Evolutionary conservation across 2,113 vertebrate genomes (phyloP), one percentile per base, ranked within the genome.

Genomic region (Chaetorhynchus papuensis): DNA sequence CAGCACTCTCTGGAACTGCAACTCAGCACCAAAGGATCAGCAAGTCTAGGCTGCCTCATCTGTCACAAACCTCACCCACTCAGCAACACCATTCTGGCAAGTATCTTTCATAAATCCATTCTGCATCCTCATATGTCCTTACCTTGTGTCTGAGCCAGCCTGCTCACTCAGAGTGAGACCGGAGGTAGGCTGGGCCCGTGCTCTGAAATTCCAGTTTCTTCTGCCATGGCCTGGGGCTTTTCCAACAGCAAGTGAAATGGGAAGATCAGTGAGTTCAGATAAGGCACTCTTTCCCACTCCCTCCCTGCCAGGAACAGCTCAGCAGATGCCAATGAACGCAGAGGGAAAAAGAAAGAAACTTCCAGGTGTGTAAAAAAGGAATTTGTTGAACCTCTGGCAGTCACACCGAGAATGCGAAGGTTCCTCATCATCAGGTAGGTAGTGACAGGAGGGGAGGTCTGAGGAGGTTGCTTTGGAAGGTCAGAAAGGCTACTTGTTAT

Each of bases 61-160:
- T 95, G 57, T n/a, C 86, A 79, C 69, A 92, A 35, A 74, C 75
- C 83, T 86, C 93, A 77, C 86, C 91, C 66, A 72, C 83, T 88
- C 79, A 35, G 87, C 79, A 72, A 16, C 68, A 44, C 63, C 63
- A 17, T 86, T 87, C 53, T 76, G 71, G 71, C 5, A 8, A 82
- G 39, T 30, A 19, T 31, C 76, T 83, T 84, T 42, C 89, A 80
- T 94, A 87, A 90, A 79, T 68, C 83, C 78, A 0, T 74, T 89
- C 76, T 83, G 71, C 86, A 83, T 80, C 83, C 59, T 89, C 1
- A 0, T 28, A 3, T 52, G 66, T 85, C 83, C 57, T 87, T 31
- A 50, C 54, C 65, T 80, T 20, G 45, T 44, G n/a, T 72, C 79
- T 71, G 68, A 89, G 41, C 15, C 59, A 87, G 80, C 37, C 13